Conservation (phyloP, 2,797 vertebrate species). For the Enteromius viviparus region DNA sequence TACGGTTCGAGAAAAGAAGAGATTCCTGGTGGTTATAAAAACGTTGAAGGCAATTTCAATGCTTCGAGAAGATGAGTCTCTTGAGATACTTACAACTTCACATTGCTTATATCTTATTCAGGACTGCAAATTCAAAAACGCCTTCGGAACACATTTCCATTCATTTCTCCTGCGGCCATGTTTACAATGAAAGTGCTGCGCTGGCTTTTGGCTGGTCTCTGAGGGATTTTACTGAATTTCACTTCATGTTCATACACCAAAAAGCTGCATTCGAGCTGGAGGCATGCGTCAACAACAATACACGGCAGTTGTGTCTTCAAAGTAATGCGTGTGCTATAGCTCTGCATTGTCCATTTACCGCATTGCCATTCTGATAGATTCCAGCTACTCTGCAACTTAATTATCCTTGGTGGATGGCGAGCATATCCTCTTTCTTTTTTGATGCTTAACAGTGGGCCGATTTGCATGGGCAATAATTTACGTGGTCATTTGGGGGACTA, state of each 20-base stretch:
- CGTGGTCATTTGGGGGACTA: slow-evolving; percentile 59
- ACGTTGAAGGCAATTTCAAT: slow-evolving; percentile 29
- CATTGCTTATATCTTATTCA: slow-evolving; percentile 42
- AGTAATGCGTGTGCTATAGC: slow-evolving; percentile 29
- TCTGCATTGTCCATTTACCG: slow-evolving; percentile 19
- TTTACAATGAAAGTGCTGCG: slow-evolving; percentile 40
- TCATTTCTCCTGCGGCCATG: slow-evolving; percentile 30
- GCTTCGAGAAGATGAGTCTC: slow-evolving; percentile 43
- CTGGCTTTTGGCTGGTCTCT: slow-evolving; percentile 5
- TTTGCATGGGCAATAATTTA: slow-evolving; percentile 65
- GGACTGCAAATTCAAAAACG: slow-evolving; percentile 39
- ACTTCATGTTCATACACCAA: slow-evolving; percentile 19
- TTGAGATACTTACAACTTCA: slow-evolving; percentile 39
- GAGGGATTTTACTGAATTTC: slow-evolving; percentile 11
- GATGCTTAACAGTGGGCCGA: slow-evolving; percentile 48
- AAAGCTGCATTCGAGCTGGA: slow-evolving; percentile 14
- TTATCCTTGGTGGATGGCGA: slow-evolving; percentile 20
- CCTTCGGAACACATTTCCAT: slow-evolving; percentile 46
- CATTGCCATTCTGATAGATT: slow-evolving; percentile 28
- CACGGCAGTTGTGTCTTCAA: neutral
- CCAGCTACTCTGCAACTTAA: slow-evolving; percentile 39
- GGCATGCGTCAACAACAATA: slow-evolving; percentile 18
- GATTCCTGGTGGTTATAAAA: slow-evolving; percentile 27
- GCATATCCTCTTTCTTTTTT: slow-evolving; percentile 42
- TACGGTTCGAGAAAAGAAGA: slow-evolving; percentile 4